Evolutionary conservation across 2,797 vertebrate genomes (phyloP).

Genomic region (Peromyscus melanophrys): DNA sequence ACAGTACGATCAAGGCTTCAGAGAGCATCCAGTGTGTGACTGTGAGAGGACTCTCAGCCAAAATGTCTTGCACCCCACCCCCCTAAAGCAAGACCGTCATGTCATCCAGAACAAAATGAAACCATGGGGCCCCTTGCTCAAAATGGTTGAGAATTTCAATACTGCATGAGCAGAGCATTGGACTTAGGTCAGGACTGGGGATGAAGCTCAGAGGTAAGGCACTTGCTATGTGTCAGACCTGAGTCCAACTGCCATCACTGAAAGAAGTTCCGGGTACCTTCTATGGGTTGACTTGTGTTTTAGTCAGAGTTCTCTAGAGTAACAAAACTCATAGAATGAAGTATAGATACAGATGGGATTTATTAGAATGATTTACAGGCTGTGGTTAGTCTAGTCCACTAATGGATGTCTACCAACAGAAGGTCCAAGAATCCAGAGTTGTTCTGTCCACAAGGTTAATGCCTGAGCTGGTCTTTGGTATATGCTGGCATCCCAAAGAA

Average conservation of each 20-base stretch:
- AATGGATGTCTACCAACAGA: background rate
- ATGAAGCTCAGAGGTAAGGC: background rate
- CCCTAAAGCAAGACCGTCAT: background rate
- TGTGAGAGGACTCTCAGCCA: background rate
- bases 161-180: background rate
- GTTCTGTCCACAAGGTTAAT: background rate
- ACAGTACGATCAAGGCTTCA: background rate
- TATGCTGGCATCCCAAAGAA: background rate
- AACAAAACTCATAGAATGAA: background rate
- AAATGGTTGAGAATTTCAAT: background rate
- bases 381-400: background rate
- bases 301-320: background rate
- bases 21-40: background rate
- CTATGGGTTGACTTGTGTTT: background rate
- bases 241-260: background rate
- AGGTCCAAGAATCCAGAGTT: background rate
- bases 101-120: background rate
- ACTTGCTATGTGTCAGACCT: background rate
- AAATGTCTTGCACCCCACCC: background rate
- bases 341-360: background rate
- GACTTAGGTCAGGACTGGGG: accelerated
- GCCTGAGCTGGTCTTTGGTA: background rate
- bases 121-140: background rate
- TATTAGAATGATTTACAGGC: background rate
- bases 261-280: background rate